Evolutionary conservation across 2,888 invertebrate genomes (phyloP), one percentile per base, ranked within the genome.

Genomic region (Caenorhabditis macrosperma): DNA sequence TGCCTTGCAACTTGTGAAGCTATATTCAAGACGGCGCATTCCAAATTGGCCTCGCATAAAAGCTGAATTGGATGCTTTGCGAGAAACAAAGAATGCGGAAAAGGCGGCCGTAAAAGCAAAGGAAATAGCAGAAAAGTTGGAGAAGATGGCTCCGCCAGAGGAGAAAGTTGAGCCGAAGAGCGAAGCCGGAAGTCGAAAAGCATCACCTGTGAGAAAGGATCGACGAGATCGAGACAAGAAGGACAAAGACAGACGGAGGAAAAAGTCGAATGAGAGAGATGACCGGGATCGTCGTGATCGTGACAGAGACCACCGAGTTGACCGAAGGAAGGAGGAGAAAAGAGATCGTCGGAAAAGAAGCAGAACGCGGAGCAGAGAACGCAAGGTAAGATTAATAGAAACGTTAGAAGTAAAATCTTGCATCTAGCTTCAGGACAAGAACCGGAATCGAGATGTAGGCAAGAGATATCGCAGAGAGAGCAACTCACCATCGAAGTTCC

Each of bases 21-120:
- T 89, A 35, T 90, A 90, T 63, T 61, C 75, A 7, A 79, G 85
- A 44, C 83, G 63, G 48, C 81, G 82, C 66, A 88, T 88, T 15
- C 76, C 83, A 22, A 78, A 81, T 30, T 78, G 82, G 76, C 78
- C 75, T 10, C 71, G 82, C 20, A 69, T 86, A n/a, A 72, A 78
- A n/a, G 55, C 75, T 9, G 81, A 81, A 17, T 50, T 85, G 24
- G 85, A 86, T 30, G 57, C 76, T 26, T 48, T 69, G 61, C 30
- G 72, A 52, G 63, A 63, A 30, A 71, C 54, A 10, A 78, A 77
- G 20, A 64, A 69, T 35, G 78, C 80, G 10, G 80, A 82, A 44
- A 79, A 82, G 22, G 77, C 69, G 9, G 66, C 78, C 10, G 77
- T 63, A 24, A 77, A 78, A 33, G 82, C 82, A 24, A 68, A 78